Base-by-base conservation (phyloP, 2,888 invertebrate genomes). In the Amiota communis region DNA sequence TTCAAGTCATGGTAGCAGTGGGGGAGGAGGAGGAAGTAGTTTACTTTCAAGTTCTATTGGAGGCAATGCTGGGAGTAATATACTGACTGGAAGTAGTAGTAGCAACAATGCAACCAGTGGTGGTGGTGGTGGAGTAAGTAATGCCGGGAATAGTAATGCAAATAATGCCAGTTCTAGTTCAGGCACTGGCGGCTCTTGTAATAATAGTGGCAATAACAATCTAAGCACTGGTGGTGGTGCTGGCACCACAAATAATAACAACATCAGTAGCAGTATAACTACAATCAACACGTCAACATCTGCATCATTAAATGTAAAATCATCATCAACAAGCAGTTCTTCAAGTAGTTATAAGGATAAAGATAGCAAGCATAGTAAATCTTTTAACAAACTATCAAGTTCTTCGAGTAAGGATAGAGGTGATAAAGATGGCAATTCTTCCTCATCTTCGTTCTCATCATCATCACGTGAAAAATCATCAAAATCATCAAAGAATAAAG, bases 401-500 rank as follows among this genome's bases (percentile, higher is more conserved):
- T 88, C 89, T 77, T 88, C 89, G 17, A 88, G 85, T 77, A 90
- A 89, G 77, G 89, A 88, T n/a, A 89, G 89, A 36, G 36, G 36
- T 77, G 90, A 89, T 67, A 85, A 85, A 71, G 86, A 88, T 73
- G 76, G 75, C 4, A 81, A 68, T 57, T 80, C 85, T 20, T 82
- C 85, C n/a, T 86, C 87, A 13, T 85, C 88, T 12, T 87, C 87
- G 1, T 87, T 88, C 3, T 89, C 87, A 2, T 88, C 88, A 36
- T 87, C 88, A 12, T 84, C 88, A 0, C 86, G 89, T 13, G 89
- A 89, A 1, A 90, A 89, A 74, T 87, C 88, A 6, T 87, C 87
- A n/a, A 90, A 90, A 73, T 87, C 88, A 46, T 87, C 88, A 2
- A 90, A 89, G 77, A 87, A 81, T 76, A 89, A 89, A 75, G 89